Percentiles rank a stretch among this genome's conserved stretches.
Conservation (phyloP, 2,888 invertebrate genomes). For the Cryptophagus acutangulus region DNA sequence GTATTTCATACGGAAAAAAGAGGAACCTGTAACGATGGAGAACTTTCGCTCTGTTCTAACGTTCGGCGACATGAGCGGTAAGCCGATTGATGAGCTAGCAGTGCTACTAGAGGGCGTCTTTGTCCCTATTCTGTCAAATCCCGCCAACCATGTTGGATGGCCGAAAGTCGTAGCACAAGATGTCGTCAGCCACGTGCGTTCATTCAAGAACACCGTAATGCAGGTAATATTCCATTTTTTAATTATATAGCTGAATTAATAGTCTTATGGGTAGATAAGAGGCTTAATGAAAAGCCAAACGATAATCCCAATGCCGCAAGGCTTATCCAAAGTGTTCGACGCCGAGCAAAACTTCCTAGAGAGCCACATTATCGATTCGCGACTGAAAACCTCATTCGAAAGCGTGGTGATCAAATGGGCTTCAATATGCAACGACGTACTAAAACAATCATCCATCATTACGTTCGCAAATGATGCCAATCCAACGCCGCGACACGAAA, state of each 20-base stretch:
- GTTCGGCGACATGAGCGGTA: constrained; percentile 68
- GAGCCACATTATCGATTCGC: constrained; percentile 58
- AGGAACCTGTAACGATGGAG: constrained; percentile 57
- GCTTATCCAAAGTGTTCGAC: constrained; percentile 63
- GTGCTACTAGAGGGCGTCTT: constrained; percentile 68
- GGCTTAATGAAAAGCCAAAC: constrained; percentile 85
- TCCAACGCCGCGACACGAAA: constrained; percentile 67
- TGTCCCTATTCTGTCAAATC: constrained; percentile 66
- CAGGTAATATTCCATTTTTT: constrained; percentile 46
- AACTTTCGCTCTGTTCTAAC: constrained; percentile 55
- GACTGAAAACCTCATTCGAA: constrained; percentile 77
- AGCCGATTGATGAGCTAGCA: constrained; percentile 52
- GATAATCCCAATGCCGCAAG: constrained; percentile 79
- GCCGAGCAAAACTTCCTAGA: constrained; percentile 51
- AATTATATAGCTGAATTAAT: too few relatives aligned
- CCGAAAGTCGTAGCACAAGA: constrained; percentile 68
- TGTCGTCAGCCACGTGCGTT: constrained; percentile 64
- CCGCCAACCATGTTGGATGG: constrained; percentile 67
- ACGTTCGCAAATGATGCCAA: constrained; percentile 64
- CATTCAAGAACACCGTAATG: constrained; percentile 64
- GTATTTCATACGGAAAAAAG: constrained; percentile 70
- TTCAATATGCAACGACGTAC: constrained; percentile 59
- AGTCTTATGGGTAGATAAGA: constrained; percentile 52
- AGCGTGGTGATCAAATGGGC: constrained; percentile 85
- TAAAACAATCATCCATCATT: constrained; percentile 70